Evolutionary conservation across 2,113 vertebrate species (phyloP), one percentile per base, ranked within the genome.

Genomic region (Physeter macrocephalus): DNA sequence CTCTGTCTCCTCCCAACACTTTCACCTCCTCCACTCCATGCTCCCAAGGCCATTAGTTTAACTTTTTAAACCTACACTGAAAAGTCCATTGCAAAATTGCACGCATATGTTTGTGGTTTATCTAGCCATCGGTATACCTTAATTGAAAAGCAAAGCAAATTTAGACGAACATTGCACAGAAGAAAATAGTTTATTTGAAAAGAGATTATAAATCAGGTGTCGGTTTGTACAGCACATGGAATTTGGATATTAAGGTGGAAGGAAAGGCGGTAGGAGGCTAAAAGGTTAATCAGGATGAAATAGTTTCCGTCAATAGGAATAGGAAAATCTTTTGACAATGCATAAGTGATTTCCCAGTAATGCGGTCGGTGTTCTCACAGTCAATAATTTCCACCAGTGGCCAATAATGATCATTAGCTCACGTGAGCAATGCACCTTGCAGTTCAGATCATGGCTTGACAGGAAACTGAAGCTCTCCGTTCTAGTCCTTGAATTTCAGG

Each of bases 341-440:
- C 52, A 1, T 78, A 96, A 95, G 88, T 93, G 94, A 97, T 96
- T 93, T 96, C 94, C 84, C 83, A 95, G 90, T 81, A 87, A 92
- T 95, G 92, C 15, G 52, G 78, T 61, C 67, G 34, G 75, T 93
- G 86, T 81, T 86, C 86, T 93, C 74, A 31, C 86, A 95, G 94
- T 97, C 97, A 80, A 80, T 98, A 52, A 96, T 97, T 94, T 87
- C 96, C 69, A 92, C 90, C 92, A 90, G 62, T 81, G 62, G 59
- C 93, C 39, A 71, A 90, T 97, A 95, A 97, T 97, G 94, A 95
- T 92, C 92, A 67, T 96, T 90, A 66, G 80, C 84, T 93, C 96
- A 84, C 12, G 3, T 83, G 90, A 77, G 71, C 87, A 43, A 1
- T 61, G 34, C 2, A 15, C 74, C 69, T 94, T 43, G 41, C 67